These are phyloP conservation scores for Heliconius hermathena DNA, from an alignment of 1,140 invertebrate genomes.

Conservation along the genomic window DNA sequence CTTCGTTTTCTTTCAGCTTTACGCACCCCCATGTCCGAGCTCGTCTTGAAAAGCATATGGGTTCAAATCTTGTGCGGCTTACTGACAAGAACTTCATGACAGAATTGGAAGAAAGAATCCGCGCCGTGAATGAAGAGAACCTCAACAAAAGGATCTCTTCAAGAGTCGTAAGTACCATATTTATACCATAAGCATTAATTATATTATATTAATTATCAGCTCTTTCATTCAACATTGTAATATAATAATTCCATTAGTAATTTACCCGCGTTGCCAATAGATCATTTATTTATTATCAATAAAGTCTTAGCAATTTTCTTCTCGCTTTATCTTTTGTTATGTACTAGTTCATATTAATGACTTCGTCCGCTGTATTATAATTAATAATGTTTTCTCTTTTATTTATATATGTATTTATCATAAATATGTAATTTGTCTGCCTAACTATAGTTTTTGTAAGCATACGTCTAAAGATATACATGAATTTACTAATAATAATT, in stretches of 20 bases:
- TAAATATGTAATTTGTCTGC: too few relatives aligned
- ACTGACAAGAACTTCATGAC: slow-evolving; percentile 86
- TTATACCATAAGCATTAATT: background rate
- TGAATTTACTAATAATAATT: background rate
- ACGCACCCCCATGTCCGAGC: slow-evolving; percentile 83
- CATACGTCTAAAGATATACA: background rate
- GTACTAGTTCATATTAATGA: background rate
- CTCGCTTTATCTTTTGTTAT: background rate
- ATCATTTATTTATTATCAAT: background rate
- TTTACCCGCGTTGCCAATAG: background rate
- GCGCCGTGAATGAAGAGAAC: slow-evolving; percentile 83
- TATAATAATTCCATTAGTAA: background rate
- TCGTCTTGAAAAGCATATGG: slow-evolving; percentile 85
- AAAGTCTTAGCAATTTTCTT: background rate
- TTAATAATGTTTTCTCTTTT: background rate
- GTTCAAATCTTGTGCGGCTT: slow-evolving; percentile 84
- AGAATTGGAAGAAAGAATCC: slow-evolving; percentile 83
- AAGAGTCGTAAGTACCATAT: slow-evolving; percentile 74
- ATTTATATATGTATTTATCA: too few relatives aligned
- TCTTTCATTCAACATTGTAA: slow-evolving; percentile 1
- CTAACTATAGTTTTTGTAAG: too few relatives aligned
- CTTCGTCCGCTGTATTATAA: background rate
- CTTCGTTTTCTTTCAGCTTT: slow-evolving; percentile 64
- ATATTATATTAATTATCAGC: background rate
- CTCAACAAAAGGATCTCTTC: slow-evolving; percentile 84